phyloP scores from a whole-genome alignment of 2,113 vertebrate genomes.

The Rhynchopsitta pachyrhyncha region DNA sequence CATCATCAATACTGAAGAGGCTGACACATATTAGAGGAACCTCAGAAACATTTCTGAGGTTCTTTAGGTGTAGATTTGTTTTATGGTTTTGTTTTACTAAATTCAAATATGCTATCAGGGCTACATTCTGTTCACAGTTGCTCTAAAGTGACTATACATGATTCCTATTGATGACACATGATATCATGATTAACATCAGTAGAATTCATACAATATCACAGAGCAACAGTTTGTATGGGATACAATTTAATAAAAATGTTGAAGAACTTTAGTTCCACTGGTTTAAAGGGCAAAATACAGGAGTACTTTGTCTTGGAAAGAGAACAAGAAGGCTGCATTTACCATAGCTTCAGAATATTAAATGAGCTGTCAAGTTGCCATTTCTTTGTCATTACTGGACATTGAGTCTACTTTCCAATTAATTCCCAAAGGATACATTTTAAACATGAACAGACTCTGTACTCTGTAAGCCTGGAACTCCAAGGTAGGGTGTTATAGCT shows the following conservation, averaged over 20 bases:
- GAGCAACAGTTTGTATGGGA: background rate
- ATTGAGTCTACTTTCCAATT: background rate
- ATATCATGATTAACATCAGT: background rate
- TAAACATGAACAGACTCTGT: background rate
- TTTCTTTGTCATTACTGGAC: background rate
- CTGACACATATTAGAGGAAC: background rate
- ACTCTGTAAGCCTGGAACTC: background rate
- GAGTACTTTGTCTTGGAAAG: background rate
- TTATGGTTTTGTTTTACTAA: background rate
- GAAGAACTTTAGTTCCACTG: background rate
- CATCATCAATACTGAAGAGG: background rate
- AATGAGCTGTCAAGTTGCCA: background rate
- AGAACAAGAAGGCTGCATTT: background rate
- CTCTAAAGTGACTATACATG: background rate
- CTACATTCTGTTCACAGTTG: background rate
- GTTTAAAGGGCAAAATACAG: background rate
- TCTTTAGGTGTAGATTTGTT: background rate
- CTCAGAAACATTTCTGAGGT: background rate
- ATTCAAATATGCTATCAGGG: background rate
- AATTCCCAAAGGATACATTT: background rate
- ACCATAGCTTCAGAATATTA: background rate
- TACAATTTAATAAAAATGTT: background rate
- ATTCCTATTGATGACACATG: background rate
- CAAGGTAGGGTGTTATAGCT: background rate
- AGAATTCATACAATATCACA: background rate